These are phyloP conservation scores for Lagocephalus sceleratus DNA, from an alignment of 2,797 vertebrate species.

Conservation along the genomic window DNA sequence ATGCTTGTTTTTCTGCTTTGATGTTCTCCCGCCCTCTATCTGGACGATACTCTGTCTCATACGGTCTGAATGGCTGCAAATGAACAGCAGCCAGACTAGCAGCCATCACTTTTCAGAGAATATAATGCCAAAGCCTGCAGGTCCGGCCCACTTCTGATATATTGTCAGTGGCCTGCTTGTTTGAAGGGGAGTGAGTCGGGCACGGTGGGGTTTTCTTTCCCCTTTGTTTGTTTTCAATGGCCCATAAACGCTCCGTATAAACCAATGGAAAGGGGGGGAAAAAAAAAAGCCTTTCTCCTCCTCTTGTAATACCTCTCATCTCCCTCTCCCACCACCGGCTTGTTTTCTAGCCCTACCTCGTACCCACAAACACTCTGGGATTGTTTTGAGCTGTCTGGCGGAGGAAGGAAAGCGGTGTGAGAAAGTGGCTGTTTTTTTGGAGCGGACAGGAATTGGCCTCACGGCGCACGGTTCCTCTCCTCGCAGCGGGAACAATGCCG, in stretches of 20 bases:
- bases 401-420: slow-evolving; percentile 85
- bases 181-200: slow-evolving; percentile 48
- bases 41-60: too few relatives aligned
- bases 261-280: slow-evolving; percentile 47
- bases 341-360: slow-evolving; percentile 42
- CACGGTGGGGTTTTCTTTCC: slow-evolving; percentile 49
- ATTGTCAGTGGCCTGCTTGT: slow-evolving; percentile 49
- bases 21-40: too few relatives aligned
- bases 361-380: slow-evolving; percentile 74
- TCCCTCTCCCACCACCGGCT: slow-evolving; percentile 44
- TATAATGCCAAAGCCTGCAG: slow-evolving; percentile 39
- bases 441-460: slow-evolving; percentile 83
- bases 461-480: slow-evolving; percentile 81
- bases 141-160: slow-evolving; percentile 47
- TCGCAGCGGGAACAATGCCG: slow-evolving; percentile 81
- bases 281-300: slow-evolving; percentile 49
- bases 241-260: slow-evolving; percentile 68
- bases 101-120: slow-evolving; percentile 43
- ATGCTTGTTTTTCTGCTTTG: too few relatives aligned
- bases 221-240: slow-evolving; percentile 66
- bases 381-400: slow-evolving; percentile 80
- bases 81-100: slow-evolving; percentile 16
- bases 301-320: slow-evolving; percentile 48
- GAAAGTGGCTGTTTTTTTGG: slow-evolving; percentile 84
- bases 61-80: background rate